These are phyloP conservation scores for western clawed frog (Xenopus tropicalis) DNA, from an alignment of 2,113 vertebrate species.

Conservation along the genomic window UCB_Xtro_10.0 CM004450.2:106523501-106524000, in stretches of 20 bases:
- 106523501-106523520: background rate
- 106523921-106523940: constrained; percentile 27
- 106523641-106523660: constrained; percentile 40
- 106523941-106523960: background rate
- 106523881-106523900: constrained; percentile 21
- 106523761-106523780: constrained; percentile 18
- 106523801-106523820: constrained; percentile 33
- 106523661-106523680: constrained; percentile 39
- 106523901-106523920: constrained; percentile 28
- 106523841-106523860: constrained; percentile 21
- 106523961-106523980: constrained; percentile 16
- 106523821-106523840: constrained; percentile 31
- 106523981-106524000: constrained; percentile 16
- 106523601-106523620: constrained; percentile 13
- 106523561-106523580: background rate
- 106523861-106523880: constrained; percentile 27
- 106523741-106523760: background rate
- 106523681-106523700: constrained; percentile 37
- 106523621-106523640: constrained; percentile 20
- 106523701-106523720: constrained; percentile 36
- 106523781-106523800: constrained; percentile 13
- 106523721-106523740: background rate
- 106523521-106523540: background rate
- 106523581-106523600: background rate
- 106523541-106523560: background rate